These are phyloP conservation scores for Ramphastos sulfuratus DNA, from an alignment of 2,113 vertebrate species.

Conservation along the genomic window DNA sequence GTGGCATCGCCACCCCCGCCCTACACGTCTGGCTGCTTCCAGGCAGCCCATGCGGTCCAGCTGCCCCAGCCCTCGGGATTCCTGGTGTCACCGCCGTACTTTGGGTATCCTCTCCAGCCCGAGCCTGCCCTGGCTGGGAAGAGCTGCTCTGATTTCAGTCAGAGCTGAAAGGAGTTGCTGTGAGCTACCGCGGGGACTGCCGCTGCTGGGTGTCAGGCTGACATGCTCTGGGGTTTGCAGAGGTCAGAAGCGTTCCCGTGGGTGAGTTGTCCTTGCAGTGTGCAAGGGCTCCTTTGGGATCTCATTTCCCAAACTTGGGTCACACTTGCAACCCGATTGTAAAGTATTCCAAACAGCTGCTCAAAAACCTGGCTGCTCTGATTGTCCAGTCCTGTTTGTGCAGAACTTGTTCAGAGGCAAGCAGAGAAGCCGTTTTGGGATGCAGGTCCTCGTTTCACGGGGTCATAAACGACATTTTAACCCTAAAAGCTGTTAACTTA, in stretches of 20 bases:
- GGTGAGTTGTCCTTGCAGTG: slow-evolving; percentile 37
- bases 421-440: neutral
- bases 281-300: neutral
- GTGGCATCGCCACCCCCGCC: slow-evolving; percentile 84
- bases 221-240: neutral
- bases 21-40: slow-evolving; percentile 79
- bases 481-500: neutral
- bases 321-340: neutral
- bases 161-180: slow-evolving; percentile 78
- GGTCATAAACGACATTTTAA: neutral
- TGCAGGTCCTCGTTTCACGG: neutral
- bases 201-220: neutral
- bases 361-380: neutral
- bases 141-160: slow-evolving; percentile 86
- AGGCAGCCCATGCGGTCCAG: slow-evolving; percentile 73
- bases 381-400: neutral
- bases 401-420: neutral
- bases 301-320: neutral
- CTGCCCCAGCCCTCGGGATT: slow-evolving; percentile 80
- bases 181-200: neutral
- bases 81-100: slow-evolving; percentile 88
- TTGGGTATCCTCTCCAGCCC: slow-evolving; percentile 85
- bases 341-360: neutral
- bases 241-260: neutral
- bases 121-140: slow-evolving; percentile 85